phyloP scores from a whole-genome alignment of 2,888 invertebrate genomes.

The Rhodophaea formosa region DNA sequence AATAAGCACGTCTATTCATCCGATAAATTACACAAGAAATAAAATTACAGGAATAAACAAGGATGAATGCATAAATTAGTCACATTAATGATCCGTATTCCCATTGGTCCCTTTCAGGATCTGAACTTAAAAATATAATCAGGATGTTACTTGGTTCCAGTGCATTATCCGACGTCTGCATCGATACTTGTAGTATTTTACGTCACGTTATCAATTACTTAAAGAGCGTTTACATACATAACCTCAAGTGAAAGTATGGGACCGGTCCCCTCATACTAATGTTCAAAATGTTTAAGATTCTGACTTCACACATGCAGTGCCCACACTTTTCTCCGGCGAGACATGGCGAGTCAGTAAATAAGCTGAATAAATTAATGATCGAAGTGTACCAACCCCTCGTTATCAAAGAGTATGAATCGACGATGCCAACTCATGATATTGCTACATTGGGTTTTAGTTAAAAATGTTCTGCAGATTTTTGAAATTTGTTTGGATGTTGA shows the following conservation, averaged over 20 bases:
- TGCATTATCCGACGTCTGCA: neutral
- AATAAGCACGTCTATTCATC: too few species aligned
- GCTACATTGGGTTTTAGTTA: neutral
- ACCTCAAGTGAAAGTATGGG: conserved; percentile 76
- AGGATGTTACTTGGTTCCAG: neutral
- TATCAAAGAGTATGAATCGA: conserved; percentile 49
- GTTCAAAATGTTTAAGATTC: conserved; percentile 75
- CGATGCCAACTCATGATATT: neutral
- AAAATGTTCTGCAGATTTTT: neutral
- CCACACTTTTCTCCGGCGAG: conserved; percentile 72
- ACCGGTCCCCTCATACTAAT: conserved; percentile 73
- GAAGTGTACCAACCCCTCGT: conserved; percentile 63
- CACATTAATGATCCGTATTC: too few species aligned
- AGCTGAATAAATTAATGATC: conserved; percentile 73
- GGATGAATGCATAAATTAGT: too few species aligned
- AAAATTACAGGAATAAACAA: too few species aligned
- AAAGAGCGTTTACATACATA: conserved; percentile 74
- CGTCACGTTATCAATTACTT: conserved; percentile 73
- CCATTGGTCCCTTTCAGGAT: neutral
- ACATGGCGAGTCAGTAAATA: conserved; percentile 66
- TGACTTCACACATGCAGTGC: conserved; percentile 58
- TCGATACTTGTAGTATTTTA: conserved; percentile 39
- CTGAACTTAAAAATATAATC: neutral
- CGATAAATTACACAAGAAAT: too few species aligned
- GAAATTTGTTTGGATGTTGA: neutral